Evolutionary conservation across 1,140 invertebrate genomes (phyloP).

Genomic region (Pogonomyrmex barbatus): DNA sequence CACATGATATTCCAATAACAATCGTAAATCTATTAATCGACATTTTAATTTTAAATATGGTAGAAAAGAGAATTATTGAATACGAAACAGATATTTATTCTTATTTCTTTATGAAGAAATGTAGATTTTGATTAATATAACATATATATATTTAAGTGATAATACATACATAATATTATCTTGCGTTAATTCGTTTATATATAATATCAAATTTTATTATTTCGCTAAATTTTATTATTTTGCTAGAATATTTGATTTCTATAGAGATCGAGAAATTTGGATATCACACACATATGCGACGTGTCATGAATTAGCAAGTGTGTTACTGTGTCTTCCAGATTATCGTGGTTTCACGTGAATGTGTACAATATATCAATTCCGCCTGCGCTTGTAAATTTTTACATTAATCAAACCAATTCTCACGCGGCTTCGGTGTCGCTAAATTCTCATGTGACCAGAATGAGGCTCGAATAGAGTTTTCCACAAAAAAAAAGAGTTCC

Average conservation of each 20-base stretch:
- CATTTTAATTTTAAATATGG: not conserved
- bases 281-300: not conserved
- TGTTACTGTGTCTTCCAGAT: not conserved
- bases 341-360: not conserved
- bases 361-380: not conserved
- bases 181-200: not conserved
- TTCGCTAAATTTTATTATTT: conserved; percentile 2
- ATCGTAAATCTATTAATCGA: not conserved
- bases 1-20: not conserved
- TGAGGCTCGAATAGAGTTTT: not conserved
- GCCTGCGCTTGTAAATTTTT: conserved; percentile 41
- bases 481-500: conserved; percentile 1
- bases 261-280: not conserved
- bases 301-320: conserved; percentile 11
- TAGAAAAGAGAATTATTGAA: not conserved
- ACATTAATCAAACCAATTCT: conserved; percentile 36
- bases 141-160: conserved; percentile 3
- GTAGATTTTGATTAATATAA: not conserved
- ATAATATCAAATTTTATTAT: not conserved
- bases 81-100: not conserved
- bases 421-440: conserved; percentile 54
- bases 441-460: conserved; percentile 22
- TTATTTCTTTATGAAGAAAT: not conserved
- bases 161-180: not conserved
- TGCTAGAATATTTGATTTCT: not conserved